These are phyloP conservation scores for Indri indri DNA, from an alignment of 2,113 vertebrate genomes.

Conservation along the genomic window DNA sequence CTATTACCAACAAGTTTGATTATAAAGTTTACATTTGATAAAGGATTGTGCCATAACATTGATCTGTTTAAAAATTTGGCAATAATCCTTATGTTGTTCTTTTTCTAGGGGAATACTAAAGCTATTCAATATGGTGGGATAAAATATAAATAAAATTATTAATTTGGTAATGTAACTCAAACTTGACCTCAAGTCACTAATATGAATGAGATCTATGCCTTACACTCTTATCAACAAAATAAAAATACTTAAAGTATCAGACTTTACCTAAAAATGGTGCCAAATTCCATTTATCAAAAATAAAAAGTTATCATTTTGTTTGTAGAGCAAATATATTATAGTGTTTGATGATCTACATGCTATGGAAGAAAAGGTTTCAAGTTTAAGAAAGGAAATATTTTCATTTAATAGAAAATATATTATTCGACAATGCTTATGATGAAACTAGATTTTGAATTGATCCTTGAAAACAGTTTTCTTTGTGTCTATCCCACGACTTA, in stretches of 20 bases:
- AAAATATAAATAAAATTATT: slow-evolving; percentile 81
- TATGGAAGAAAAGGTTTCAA: neutral
- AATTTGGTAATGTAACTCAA: slow-evolving; percentile 76
- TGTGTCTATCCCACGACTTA: neutral
- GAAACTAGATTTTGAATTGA: neutral
- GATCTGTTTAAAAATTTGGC: slow-evolving; percentile 51
- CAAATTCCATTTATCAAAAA: slow-evolving; percentile 18
- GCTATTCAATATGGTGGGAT: slow-evolving; percentile 32
- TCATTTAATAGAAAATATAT: neutral
- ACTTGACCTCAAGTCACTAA: slow-evolving; percentile 55
- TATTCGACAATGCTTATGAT: neutral
- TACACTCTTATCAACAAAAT: slow-evolving; percentile 48
- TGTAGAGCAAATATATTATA: slow-evolving; percentile 44
- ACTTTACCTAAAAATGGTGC: slow-evolving; percentile 50
- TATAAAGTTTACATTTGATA: neutral
- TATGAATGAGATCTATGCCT: slow-evolving; percentile 68
- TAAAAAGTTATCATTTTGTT: slow-evolving; percentile 44
- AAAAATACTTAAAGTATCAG: slow-evolving; percentile 69
- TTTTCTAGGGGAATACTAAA: slow-evolving; percentile 58
- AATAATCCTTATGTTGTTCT: slow-evolving; percentile 54
- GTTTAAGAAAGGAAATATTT: neutral
- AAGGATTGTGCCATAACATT: neutral
- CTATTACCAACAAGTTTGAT: neutral
- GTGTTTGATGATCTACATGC: neutral
- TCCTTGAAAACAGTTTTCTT: neutral